These are phyloP conservation scores for Eretmocerus hayati DNA, from an alignment of 2,888 invertebrate species.

Conservation along the genomic window DNA sequence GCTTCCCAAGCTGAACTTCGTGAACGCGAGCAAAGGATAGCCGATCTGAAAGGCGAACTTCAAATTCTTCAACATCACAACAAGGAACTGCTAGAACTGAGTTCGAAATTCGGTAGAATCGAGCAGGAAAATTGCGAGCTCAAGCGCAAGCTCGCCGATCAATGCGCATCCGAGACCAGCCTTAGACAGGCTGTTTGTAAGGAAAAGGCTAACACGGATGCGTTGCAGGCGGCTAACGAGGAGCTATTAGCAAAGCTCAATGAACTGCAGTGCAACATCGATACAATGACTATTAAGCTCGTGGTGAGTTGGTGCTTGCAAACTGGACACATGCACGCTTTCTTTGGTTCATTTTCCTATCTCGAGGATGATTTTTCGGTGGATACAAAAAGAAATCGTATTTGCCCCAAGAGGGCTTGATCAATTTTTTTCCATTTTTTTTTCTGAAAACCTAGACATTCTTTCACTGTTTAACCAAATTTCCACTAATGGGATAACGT, in stretches of 20 bases:
- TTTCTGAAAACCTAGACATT: too few species aligned
- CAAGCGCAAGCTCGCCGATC: slow-evolving; percentile 34
- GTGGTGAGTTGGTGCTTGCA: too few species aligned
- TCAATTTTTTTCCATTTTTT: too few species aligned
- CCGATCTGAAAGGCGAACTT: slow-evolving; percentile 35
- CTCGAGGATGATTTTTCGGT: not conserved
- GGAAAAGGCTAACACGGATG: slow-evolving; percentile 35
- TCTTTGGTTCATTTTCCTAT: not conserved
- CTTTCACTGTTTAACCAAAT: too few species aligned
- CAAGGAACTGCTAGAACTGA: slow-evolving; percentile 34
- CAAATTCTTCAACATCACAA: slow-evolving; percentile 41
- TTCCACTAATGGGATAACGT: too few species aligned
- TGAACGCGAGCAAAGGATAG: slow-evolving; percentile 39
- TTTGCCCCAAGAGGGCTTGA: too few species aligned
- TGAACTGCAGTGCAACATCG: slow-evolving; percentile 38
- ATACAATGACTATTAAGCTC: slow-evolving; percentile 36
- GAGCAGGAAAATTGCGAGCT: slow-evolving; percentile 39
- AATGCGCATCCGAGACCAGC: slow-evolving; percentile 30
- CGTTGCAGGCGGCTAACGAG: slow-evolving; percentile 35
- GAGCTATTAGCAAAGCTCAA: slow-evolving; percentile 36
- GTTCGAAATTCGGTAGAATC: slow-evolving; percentile 33
- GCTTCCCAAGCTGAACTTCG: slow-evolving; percentile 29
- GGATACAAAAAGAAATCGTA: too few species aligned
- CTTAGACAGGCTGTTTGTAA: slow-evolving; percentile 32
- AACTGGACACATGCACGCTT: too few species aligned